phyloP scores from a whole-genome alignment of 2,113 vertebrate species.

The Cephalopterus ornatus region DNA sequence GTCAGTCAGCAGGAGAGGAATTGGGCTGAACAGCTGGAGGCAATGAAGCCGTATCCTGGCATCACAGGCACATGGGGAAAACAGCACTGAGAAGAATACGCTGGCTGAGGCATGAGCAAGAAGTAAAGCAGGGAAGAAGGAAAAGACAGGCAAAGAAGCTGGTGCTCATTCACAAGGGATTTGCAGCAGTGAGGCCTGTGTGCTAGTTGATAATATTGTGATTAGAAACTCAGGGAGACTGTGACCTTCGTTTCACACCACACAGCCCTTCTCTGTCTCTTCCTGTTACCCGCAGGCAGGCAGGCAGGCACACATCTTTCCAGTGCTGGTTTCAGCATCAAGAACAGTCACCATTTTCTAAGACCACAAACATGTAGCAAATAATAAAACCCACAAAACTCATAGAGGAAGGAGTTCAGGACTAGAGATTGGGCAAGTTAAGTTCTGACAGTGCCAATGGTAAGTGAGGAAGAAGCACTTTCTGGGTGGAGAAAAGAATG shows the following conservation, averaged over 20 bases:
- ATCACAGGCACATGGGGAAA: background rate
- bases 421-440: background rate
- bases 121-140: background rate
- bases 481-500: background rate
- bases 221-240: background rate
- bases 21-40: accelerated
- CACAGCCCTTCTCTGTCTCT: background rate
- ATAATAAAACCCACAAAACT: background rate
- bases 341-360: background rate
- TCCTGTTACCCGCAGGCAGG: background rate
- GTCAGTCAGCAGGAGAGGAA: background rate
- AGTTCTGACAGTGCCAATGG: background rate
- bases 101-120: background rate
- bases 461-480: background rate
- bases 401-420: background rate
- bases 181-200: background rate
- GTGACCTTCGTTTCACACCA: background rate
- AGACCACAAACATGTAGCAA: background rate
- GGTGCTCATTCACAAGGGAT: background rate
- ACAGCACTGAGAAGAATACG: accelerated
- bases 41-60: accelerated
- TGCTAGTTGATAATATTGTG: background rate
- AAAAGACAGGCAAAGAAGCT: background rate
- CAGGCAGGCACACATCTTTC: background rate
- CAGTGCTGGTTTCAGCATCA: background rate